phyloP scores from a whole-genome alignment of 2,888 invertebrate genomes.

The Nesidiocoris tenuis region DNA sequence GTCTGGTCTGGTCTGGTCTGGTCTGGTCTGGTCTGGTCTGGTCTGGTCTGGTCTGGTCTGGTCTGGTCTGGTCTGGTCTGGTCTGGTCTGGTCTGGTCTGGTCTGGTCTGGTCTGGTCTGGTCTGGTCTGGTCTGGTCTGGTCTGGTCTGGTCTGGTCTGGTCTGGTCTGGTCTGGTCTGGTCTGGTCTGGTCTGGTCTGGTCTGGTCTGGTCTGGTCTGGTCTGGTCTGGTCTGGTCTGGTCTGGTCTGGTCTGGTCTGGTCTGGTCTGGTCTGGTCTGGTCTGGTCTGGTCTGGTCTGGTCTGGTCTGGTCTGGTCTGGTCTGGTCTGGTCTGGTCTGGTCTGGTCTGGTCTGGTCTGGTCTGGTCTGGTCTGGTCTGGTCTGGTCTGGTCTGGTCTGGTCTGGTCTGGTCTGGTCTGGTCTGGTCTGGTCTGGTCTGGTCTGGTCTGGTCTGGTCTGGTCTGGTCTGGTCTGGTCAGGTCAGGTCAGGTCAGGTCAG shows the following conservation, averaged over 20 bases:
- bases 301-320: conserved; percentile 8
- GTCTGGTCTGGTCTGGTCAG: conserved; percentile 6
- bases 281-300: conserved; percentile 12
- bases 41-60: too few species aligned
- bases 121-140: too few species aligned
- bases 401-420: conserved; percentile 14
- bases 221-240: conserved; percentile 6
- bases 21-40: too few species aligned
- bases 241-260: conserved; percentile 16
- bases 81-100: too few species aligned
- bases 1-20: too few species aligned
- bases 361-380: conserved; percentile 9
- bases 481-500: conserved; percentile 3
- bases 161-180: too few species aligned
- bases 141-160: too few species aligned
- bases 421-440: conserved; percentile 15
- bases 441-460: conserved; percentile 10
- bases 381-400: conserved; percentile 9
- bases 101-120: too few species aligned
- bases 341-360: conserved; percentile 14
- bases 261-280: conserved; percentile 16
- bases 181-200: too few species aligned
- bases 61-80: too few species aligned
- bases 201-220: too few species aligned
- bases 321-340: conserved; percentile 3